These are phyloP conservation scores for Etheostoma cragini DNA, from an alignment of 2,113 vertebrate genomes.

Conservation along the genomic window DNA sequence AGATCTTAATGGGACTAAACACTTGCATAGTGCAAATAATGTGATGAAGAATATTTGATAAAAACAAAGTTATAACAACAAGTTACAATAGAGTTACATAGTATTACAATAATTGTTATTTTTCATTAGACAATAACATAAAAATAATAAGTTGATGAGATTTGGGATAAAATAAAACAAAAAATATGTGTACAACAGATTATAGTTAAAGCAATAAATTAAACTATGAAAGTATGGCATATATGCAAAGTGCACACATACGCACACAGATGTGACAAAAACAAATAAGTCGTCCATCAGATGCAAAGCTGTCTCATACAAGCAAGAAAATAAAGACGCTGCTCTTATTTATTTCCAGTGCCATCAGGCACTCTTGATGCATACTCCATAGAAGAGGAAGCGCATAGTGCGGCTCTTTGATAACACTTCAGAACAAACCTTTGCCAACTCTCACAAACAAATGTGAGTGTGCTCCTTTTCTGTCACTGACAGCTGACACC, in stretches of 20 bases:
- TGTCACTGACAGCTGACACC: slow-evolving; percentile 71
- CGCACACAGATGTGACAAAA: slow-evolving; percentile 48
- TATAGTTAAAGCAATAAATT: background rate
- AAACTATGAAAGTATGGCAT: background rate
- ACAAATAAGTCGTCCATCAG: slow-evolving; percentile 61
- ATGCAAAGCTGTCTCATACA: slow-evolving; percentile 60
- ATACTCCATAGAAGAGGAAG: slow-evolving; percentile 61
- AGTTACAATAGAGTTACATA: background rate
- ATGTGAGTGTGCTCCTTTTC: slow-evolving; percentile 68
- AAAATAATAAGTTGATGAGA: background rate
- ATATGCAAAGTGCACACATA: background rate
- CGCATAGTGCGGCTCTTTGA: slow-evolving; percentile 75
- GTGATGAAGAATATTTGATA: background rate
- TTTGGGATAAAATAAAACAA: background rate
- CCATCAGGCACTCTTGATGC: slow-evolving; percentile 78
- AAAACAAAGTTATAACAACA: background rate
- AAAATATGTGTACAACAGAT: background rate
- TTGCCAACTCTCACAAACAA: slow-evolving; percentile 67
- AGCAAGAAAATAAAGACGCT: slow-evolving; percentile 65
- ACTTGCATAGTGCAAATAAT: background rate
- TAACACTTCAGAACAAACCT: slow-evolving; percentile 78
- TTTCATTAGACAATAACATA: background rate
- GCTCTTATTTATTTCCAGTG: slow-evolving; percentile 67
- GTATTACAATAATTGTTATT: background rate
- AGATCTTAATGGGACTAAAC: background rate